Conservation (phyloP, 2,797 vertebrate species). For the Darevskia nairensis region DNA sequence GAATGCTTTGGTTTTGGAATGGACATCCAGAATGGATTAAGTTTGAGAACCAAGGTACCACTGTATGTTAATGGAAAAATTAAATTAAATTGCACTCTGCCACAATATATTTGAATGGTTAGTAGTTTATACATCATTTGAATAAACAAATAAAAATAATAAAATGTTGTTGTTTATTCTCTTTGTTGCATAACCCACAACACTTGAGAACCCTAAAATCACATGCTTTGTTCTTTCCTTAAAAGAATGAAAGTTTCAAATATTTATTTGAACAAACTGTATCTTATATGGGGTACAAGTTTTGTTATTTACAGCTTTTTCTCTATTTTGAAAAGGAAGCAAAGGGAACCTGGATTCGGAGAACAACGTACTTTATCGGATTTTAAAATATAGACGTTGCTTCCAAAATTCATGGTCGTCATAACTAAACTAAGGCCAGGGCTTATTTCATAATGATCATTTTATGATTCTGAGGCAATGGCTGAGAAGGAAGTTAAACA, state of each 20-base stretch:
- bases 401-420: conserved; percentile 60
- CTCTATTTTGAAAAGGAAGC: not conserved
- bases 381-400: conserved; percentile 45
- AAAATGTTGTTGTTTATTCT: not conserved
- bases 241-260: not conserved
- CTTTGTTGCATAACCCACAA: not conserved
- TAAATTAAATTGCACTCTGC: too few species aligned
- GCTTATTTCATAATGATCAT: conserved; percentile 62
- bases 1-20: too few species aligned
- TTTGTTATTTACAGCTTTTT: not conserved
- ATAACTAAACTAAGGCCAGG: conserved; percentile 54
- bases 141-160: not conserved
- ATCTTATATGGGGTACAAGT: not conserved
- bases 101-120: too few species aligned
- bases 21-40: too few species aligned
- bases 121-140: too few species aligned
- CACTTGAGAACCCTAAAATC: too few species aligned
- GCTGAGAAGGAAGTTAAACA: conserved; percentile 58
- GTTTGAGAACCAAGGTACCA: too few species aligned
- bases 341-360: conserved; percentile 47
- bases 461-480: conserved; percentile 59
- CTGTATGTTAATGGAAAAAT: too few species aligned
- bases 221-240: not conserved
- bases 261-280: too few species aligned
- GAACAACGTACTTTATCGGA: conserved; percentile 16